Evolutionary conservation across 2,797 vertebrate species (phyloP).

Genomic region (Chaunax sp.): DNA sequence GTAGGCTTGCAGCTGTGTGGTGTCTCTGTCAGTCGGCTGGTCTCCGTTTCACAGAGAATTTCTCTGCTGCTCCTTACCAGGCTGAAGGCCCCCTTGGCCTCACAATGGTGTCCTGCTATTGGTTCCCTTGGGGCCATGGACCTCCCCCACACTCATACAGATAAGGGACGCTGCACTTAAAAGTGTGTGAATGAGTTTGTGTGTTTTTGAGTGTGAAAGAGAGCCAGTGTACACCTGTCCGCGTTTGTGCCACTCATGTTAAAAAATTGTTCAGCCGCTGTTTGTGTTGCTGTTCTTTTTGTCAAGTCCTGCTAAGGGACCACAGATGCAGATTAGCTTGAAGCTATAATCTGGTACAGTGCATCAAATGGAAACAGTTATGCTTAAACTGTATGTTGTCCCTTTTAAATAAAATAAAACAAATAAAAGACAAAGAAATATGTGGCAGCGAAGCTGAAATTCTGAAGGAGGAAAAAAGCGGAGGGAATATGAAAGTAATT

Average conservation of each 20-base stretch:
- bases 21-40: conserved; percentile 79
- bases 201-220: conserved; percentile 1
- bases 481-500: conserved; percentile 20
- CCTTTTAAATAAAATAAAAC: no score
- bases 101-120: conserved; percentile 62
- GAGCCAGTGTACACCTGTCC: conserved; percentile 54
- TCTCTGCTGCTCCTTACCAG: conserved; percentile 76
- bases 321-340: no score
- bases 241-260: conserved; percentile 3
- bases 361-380: no score
- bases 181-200: conserved; percentile 19
- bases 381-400: no score
- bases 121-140: conserved; percentile 66
- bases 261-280: conserved; percentile 21
- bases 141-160: conserved; percentile 69
- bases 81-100: conserved; percentile 39
- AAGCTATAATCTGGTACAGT: no score
- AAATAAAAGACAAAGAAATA: not conserved
- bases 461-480: not conserved
- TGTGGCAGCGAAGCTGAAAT: conserved; percentile 14
- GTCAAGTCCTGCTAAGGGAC: no score
- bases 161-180: conserved; percentile 58
- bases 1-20: conserved; percentile 80
- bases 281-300: no score
- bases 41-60: conserved; percentile 80